Evolutionary conservation across 2,797 vertebrate genomes (phyloP).

Genomic region (Cyprinella venusta): DNA sequence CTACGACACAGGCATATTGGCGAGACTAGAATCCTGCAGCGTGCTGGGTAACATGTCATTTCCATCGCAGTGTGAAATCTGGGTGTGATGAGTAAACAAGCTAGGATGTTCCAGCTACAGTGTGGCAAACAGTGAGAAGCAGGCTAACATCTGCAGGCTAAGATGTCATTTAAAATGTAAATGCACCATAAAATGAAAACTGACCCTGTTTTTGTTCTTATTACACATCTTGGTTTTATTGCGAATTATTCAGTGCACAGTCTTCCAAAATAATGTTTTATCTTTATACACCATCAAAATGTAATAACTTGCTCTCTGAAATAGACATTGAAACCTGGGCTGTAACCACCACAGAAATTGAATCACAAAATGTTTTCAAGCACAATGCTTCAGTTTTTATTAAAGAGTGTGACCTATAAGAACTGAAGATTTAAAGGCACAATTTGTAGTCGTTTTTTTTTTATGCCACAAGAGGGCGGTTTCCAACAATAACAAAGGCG

Average conservation of each 20-base stretch:
- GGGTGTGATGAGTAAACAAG: slow-evolving; percentile 14
- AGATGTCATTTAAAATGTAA: neutral
- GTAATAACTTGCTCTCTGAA: neutral
- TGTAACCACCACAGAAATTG: neutral
- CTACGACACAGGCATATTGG: slow-evolving; percentile 7
- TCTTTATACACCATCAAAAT: neutral
- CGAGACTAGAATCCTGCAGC: slow-evolving; percentile 15
- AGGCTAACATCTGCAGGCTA: slow-evolving; percentile 16
- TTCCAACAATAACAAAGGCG: too few species aligned
- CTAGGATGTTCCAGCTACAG: neutral
- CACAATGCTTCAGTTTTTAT: too few species aligned
- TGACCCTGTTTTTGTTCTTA: neutral
- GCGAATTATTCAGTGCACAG: neutral
- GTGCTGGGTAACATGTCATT: slow-evolving; percentile 39
- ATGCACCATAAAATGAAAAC: slow-evolving; percentile 16
- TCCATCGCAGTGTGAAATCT: slow-evolving; percentile 46
- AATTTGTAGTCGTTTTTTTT: too few species aligned
- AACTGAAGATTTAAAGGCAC: neutral
- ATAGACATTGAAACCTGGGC: neutral
- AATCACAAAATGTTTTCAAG: neutral
- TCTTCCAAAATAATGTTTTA: neutral
- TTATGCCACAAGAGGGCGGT: too few species aligned
- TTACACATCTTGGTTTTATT: slow-evolving; percentile 1
- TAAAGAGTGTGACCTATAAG: too few species aligned
- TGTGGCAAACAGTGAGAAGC: neutral